Evolutionary conservation across 2,888 invertebrate genomes (phyloP).

Genomic region (Ormyrus labotus): DNA sequence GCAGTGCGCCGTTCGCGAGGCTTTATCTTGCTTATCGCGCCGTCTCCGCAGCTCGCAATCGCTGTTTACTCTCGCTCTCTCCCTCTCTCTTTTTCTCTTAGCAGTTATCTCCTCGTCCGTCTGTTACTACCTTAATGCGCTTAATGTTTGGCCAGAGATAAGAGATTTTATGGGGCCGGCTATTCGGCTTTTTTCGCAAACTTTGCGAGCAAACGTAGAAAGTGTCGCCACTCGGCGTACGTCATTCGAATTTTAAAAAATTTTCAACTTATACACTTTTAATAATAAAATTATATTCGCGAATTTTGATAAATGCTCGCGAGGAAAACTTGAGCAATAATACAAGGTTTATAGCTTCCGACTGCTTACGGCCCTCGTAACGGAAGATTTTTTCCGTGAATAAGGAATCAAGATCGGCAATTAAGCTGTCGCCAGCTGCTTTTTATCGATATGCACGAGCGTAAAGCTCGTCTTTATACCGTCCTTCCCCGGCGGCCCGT

Average conservation of each 20-base stretch:
- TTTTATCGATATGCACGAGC: background rate
- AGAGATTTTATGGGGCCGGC: no score
- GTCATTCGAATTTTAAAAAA: no score
- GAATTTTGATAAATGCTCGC: background rate
- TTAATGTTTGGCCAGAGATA: no score
- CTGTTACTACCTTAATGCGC: conserved; percentile 11
- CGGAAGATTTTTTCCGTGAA: no score
- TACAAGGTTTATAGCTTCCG: background rate
- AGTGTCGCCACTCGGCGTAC: no score
- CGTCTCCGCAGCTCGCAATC: background rate
- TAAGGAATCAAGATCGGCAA: background rate
- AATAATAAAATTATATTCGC: no score
- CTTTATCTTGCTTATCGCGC: conserved; percentile 40
- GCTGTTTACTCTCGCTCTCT: background rate
- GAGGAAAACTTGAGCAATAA: background rate
- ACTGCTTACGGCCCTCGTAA: no score
- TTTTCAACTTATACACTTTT: no score
- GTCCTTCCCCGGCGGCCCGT: background rate
- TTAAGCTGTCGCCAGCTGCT: background rate
- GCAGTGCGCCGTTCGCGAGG: conserved; percentile 41
- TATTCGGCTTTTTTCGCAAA: background rate
- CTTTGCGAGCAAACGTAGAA: no score
- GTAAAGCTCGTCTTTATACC: background rate
- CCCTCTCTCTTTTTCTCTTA: background rate
- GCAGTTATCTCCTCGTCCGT: conserved; percentile 3